phyloP scores from a whole-genome alignment of 2,113 vertebrate species.

The Chrysochloris asiatica region DNA sequence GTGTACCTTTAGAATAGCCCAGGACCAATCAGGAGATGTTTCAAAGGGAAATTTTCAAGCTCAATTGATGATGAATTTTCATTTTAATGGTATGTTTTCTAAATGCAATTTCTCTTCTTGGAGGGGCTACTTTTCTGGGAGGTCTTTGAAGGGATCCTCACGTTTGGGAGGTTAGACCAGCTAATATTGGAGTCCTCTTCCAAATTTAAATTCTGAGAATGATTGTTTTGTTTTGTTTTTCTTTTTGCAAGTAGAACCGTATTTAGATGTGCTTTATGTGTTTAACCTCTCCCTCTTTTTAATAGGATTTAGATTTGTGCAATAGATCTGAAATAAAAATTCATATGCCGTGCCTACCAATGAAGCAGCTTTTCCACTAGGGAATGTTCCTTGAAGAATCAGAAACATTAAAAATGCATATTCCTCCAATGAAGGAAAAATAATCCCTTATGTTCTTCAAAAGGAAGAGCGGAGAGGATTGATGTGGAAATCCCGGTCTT shows the following conservation, averaged over 20 bases:
- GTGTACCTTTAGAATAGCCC: no score
- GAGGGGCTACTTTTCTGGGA: neutral
- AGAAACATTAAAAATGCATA: constrained; percentile 53
- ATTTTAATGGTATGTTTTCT: neutral
- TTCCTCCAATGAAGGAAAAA: neutral
- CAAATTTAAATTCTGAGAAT: constrained; percentile 5
- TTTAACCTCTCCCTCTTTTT: neutral
- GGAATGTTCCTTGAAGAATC: neutral
- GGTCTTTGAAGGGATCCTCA: neutral
- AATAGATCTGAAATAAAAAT: constrained; percentile 29
- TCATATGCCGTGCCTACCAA: neutral
- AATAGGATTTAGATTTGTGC: neutral
- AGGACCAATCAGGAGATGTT: neutral
- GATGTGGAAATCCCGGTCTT: constrained; percentile 55
- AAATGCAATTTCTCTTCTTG: neutral
- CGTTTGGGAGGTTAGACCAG: neutral
- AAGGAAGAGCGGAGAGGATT: constrained; percentile 4
- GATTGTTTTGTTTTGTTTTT: neutral
- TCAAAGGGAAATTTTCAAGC: neutral
- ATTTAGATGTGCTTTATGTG: neutral
- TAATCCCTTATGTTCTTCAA: constrained; percentile 4
- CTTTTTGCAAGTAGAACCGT: neutral
- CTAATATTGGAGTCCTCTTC: neutral
- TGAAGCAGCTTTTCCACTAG: neutral
- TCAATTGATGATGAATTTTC: neutral